Evolutionary conservation across 1,140 invertebrate genomes (phyloP).

Genomic region (Pararge aegeria): DNA sequence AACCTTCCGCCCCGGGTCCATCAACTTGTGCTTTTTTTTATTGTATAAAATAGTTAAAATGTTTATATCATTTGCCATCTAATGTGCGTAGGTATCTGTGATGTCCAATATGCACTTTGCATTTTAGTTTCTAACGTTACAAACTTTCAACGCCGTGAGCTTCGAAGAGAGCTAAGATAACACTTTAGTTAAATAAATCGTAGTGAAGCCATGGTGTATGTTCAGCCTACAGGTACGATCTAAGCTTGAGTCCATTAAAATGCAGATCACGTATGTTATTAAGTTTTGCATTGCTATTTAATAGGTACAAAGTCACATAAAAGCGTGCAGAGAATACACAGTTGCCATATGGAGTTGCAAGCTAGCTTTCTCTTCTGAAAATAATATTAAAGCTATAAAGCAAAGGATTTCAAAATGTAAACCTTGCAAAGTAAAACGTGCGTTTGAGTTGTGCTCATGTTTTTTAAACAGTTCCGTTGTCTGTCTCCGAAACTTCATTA

Average conservation of each 20-base stretch:
- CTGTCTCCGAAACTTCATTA: too few species aligned
- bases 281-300: background rate
- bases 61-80: too few species aligned
- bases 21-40: too few species aligned
- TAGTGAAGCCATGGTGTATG: background rate
- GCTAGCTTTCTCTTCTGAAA: background rate
- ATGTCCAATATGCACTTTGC: background rate
- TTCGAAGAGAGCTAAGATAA: background rate
- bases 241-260: background rate
- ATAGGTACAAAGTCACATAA: background rate
- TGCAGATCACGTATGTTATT: background rate
- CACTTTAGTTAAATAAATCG: background rate
- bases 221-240: background rate
- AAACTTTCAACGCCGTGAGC: background rate
- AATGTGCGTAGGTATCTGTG: background rate
- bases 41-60: too few species aligned
- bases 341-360: background rate
- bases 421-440: too few species aligned
- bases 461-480: too few species aligned
- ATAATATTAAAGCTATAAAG: background rate
- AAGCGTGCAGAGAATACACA: background rate
- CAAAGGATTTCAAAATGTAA: too few species aligned
- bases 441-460: too few species aligned
- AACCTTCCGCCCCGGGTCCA: too few species aligned
- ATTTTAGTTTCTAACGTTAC: background rate